These are phyloP conservation scores for Pectinophora gossypiella DNA, from an alignment of 1,140 invertebrate genomes.

Conservation along the genomic window DNA sequence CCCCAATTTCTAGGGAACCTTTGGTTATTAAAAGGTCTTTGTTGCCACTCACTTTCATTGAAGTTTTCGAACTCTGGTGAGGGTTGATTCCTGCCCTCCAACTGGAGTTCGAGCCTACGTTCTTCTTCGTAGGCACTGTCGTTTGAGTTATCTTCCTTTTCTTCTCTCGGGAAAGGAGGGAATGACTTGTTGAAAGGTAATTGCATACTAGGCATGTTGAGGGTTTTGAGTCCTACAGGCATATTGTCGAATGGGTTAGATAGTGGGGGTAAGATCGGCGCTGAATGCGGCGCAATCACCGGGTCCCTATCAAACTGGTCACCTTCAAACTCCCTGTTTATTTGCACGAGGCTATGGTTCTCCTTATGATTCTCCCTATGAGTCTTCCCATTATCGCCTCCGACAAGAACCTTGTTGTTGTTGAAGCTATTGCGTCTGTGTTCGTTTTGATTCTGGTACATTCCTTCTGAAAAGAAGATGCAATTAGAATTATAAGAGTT, in stretches of 20 bases:
- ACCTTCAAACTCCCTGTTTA: slow-evolving; percentile 26
- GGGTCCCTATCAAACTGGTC: neutral
- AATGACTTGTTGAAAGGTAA: slow-evolving; percentile 13
- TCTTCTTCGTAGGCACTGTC: slow-evolving; percentile 39
- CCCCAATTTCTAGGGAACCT: slow-evolving; percentile 58
- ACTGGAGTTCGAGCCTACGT: slow-evolving; percentile 26
- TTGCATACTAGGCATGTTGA: too few species aligned
- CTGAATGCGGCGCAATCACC: slow-evolving; percentile 20
- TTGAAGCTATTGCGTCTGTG: slow-evolving; percentile 47
- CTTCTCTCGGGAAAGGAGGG: neutral
- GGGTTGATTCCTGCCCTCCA: slow-evolving; percentile 24
- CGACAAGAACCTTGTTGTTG: slow-evolving; percentile 66
- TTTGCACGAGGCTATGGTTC: slow-evolving; percentile 39
- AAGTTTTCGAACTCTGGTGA: slow-evolving; percentile 33
- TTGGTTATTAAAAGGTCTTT: slow-evolving; percentile 29
- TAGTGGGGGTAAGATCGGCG: slow-evolving; percentile 28
- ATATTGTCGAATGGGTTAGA: slow-evolving; percentile 58
- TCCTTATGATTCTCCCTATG: slow-evolving; percentile 36
- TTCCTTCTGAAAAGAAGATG: slow-evolving; percentile 47
- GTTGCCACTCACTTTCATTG: slow-evolving; percentile 27
- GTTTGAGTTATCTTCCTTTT: slow-evolving; percentile 20
- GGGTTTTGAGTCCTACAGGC: slow-evolving; percentile 38
- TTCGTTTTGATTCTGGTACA: slow-evolving; percentile 34
- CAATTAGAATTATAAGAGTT: neutral
- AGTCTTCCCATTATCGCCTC: slow-evolving; percentile 45